Conservation (phyloP, 2,113 vertebrate genomes). For the Butorides virescens region DNA sequence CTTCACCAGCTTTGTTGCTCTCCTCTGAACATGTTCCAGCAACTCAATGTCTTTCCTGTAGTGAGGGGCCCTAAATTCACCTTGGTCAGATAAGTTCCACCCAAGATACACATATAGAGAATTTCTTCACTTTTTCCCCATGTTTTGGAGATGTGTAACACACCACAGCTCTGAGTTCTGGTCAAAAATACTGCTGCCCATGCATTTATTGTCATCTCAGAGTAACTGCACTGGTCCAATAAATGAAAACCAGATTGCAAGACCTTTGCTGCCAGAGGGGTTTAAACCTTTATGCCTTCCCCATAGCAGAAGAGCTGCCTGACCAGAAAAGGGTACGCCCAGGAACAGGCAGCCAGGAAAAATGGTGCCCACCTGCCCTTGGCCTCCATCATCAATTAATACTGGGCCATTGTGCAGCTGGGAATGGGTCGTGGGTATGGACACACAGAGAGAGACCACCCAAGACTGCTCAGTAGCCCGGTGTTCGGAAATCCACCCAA, state of each 20-base stretch:
- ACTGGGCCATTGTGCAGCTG: background rate
- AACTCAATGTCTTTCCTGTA: too few species aligned
- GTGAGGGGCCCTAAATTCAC: too few species aligned
- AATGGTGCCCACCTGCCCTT: background rate
- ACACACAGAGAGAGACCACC: background rate
- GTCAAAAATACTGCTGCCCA: background rate
- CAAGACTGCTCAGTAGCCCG: background rate
- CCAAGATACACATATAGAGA: background rate
- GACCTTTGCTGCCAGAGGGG: background rate
- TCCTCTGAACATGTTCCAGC: too few species aligned
- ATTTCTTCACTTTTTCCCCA: background rate
- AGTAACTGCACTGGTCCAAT: background rate
- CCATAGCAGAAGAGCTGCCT: background rate
- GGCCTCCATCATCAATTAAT: background rate
- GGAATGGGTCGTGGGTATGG: background rate
- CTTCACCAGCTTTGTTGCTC: too few species aligned
- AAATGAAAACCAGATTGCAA: background rate
- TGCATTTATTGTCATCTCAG: background rate
- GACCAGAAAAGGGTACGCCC: background rate
- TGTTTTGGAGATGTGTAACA: background rate
- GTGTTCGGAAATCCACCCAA: background rate
- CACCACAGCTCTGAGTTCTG: background rate
- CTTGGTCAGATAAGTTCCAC: background rate
- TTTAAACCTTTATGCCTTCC: background rate
- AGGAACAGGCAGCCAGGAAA: background rate